Evolutionary conservation across 2,797 vertebrate genomes (phyloP), one percentile per base, ranked within the genome.

Genomic region (Tolypeutes matacus): DNA sequence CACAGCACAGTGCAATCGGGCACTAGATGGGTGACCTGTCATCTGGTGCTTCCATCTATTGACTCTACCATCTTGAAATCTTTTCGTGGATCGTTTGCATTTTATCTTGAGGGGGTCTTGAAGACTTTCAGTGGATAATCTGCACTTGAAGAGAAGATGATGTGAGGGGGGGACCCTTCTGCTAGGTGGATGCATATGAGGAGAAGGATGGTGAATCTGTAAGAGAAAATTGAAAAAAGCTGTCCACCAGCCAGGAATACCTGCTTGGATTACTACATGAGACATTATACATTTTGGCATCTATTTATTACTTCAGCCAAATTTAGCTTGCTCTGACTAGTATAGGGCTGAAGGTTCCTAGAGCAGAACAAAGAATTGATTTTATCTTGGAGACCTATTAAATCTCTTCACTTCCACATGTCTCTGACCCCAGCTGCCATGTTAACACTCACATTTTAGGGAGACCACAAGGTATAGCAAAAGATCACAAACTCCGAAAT

Each of bases 291-390:
- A 31, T n/a, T 84, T 73, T 83, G 39, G 88, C 15, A 8, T n/a
- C 49, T 92, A 2, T 80, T 91, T 86, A 69, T 60, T 86, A 88
- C 69, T 62, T 92, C 34, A 87, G 46, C 62, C 65, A 92, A 83
- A 90, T 29, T 13, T 90, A 65, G 42, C 67, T 77, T 82, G 13
- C 34, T 95, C 9, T 51, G 14, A 15, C 25, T 78, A 76, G 39
- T 58, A 17, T 36, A 70, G 70, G n/a, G n/a, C 25, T 75, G 51
- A 80, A 60, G 27, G 25, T 89, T 6, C 25, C 73, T n/a, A 64
- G 58, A 93, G 64, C 49, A 94, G 62, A 62, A 20, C 15, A 73
- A 58, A 20, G 20, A 78, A 3, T 34, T 53, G 25, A 10, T 85
- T 14, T 18, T 20, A 60, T 80, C 23, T 82, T 86, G 70, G 39